These are phyloP conservation scores for Hestina assimilis DNA, from an alignment of 1,140 invertebrate species.

Conservation along the genomic window DNA sequence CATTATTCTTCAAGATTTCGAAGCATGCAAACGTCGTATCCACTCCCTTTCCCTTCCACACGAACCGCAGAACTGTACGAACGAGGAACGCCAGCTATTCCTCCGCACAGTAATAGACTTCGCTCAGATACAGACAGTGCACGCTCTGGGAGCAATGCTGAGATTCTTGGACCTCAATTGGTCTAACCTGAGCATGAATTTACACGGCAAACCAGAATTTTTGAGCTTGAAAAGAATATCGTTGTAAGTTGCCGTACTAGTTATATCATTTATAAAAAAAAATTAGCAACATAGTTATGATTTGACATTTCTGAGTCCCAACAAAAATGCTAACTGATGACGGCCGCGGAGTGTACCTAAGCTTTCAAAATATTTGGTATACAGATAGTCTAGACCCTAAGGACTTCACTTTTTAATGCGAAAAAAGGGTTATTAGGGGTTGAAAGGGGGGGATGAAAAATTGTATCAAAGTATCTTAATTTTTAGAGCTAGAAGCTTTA, in stretches of 20 bases:
- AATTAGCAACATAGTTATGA: no score
- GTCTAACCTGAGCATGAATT: slow-evolving; percentile 75
- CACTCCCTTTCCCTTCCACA: slow-evolving; percentile 80
- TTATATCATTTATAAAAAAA: no score
- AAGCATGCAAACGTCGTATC: slow-evolving; percentile 81
- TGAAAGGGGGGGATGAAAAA: no score
- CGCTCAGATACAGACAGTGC: slow-evolving; percentile 81
- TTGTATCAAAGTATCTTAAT: no score
- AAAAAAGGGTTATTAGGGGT: no score
- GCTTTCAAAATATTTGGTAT: no score
- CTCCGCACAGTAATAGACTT: slow-evolving; percentile 85
- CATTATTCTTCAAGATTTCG: slow-evolving; percentile 70
- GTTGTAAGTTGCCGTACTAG: no score
- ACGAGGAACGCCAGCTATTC: slow-evolving; percentile 81
- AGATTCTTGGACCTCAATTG: slow-evolving; percentile 86
- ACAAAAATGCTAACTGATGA: no score
- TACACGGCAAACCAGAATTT: slow-evolving; percentile 80
- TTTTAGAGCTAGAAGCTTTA: no score
- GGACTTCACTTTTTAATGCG: no score
- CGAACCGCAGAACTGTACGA: slow-evolving; percentile 79
- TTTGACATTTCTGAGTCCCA: background rate
- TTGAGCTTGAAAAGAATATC: slow-evolving; percentile 81
- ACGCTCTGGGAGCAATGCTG: slow-evolving; percentile 86
- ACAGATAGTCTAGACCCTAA: no score
- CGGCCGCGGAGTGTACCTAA: no score